Percentiles rank a stretch among this genome's conserved stretches.
Evolutionary conservation across 2,797 vertebrate genomes (phyloP).

Genomic region (Crypturellus tataupa): DNA sequence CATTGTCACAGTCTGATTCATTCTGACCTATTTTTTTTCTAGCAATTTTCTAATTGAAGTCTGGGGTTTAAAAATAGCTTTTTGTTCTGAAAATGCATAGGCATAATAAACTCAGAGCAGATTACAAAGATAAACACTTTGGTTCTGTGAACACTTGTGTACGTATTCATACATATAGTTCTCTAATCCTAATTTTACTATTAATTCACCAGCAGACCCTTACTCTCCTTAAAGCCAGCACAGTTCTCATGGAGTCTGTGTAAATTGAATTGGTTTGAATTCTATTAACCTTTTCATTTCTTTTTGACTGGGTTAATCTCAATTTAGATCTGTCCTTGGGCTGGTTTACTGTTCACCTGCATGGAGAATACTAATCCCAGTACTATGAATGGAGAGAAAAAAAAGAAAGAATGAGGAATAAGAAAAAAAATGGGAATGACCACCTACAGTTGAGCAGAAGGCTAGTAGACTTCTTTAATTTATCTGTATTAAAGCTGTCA

Average conservation of each 20-base stretch:
- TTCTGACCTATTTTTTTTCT: slow-evolving; percentile 15
- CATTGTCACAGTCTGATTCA: slow-evolving; percentile 1
- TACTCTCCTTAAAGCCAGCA: neutral
- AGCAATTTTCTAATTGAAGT: slow-evolving; percentile 39
- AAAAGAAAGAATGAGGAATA: neutral
- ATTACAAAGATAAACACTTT: neutral
- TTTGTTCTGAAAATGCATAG: slow-evolving; percentile 1
- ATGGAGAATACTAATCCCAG: neutral
- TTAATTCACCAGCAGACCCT: neutral
- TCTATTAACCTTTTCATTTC: neutral
- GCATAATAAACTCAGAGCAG: neutral
- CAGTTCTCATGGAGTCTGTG: neutral
- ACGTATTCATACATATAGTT: neutral
- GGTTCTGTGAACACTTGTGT: neutral
- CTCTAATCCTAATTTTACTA: neutral
- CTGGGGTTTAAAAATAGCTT: neutral
- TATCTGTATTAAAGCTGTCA: neutral
- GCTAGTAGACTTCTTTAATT: neutral
- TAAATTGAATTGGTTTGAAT: neutral
- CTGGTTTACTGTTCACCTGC: neutral
- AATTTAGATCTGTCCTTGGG: neutral
- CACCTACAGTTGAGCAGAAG: neutral
- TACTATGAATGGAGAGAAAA: neutral
- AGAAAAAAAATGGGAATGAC: neutral
- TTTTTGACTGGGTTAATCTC: neutral